Base-by-base conservation (phyloP, 2,888 invertebrate species). In the Drosophila borealis region DNA sequence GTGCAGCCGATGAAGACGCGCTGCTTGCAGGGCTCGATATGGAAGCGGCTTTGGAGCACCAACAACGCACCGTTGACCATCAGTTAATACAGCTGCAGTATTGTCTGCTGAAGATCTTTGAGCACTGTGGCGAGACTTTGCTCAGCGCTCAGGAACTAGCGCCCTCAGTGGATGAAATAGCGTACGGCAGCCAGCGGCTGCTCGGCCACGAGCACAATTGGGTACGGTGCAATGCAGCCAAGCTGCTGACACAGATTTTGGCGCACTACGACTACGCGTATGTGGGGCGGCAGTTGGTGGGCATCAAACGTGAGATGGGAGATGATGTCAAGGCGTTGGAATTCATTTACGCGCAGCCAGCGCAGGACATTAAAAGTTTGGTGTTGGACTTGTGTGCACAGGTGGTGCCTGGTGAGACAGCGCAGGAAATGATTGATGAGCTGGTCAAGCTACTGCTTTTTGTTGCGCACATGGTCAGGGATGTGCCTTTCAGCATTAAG, bases 171-270 rank as follows among this genome's bases (percentile, higher is more conserved):
- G 94, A 96, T 68, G 94, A 94, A 67, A 92, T 96, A 81, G 93
- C 94, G 55, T 95, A 95, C 89, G 94, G 95, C 87, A 94, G 95
- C 80, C 96, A 97, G 91, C 93, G 93, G 17, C 93, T 97, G 45
- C 91, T 98, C 14, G 95, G 94, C 0, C 95, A 98, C 91, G 96
- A 97, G 13, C 98, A 98, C 90, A 94, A 95, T 36, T 98, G 98
- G 98, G 97, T 98, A 0, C 94, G 98, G 59, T 93, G 97, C 48
- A 94, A 94, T 64, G 94, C 97, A 0, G 94, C 95, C 0, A 96
- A 97, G 90, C 94, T 97, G 70, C 92, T 98, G 45, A 96, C 96
- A 0, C 94, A 95, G 49, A 93, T 98, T 53, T 92, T 98, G 59
- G 93, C 94, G 0, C 92, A 94, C 0, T 93, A 95, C 49, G 94